Base-by-base conservation (phyloP, 2,113 vertebrate genomes). In the Lontra canadensis region DNA sequence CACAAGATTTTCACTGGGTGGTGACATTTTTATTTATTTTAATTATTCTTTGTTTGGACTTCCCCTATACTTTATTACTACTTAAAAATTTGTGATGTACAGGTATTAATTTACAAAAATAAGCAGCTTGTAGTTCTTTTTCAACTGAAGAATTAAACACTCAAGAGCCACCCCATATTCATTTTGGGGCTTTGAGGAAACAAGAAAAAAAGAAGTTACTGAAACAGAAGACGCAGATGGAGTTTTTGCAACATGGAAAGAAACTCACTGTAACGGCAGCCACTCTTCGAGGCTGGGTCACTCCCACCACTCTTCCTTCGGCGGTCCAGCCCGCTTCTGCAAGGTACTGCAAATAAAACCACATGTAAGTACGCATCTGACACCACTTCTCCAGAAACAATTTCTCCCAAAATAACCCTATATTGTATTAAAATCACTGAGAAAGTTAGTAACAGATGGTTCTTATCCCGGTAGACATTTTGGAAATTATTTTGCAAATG, bases 251-350 rank as follows among this genome's bases (percentile, higher is more conserved):
- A 52, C 5, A 88, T 39, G 79, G 0, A 1, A 61, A 93, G 95
- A 94, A 94, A 99, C 99, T 99, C 98, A 99, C 99, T 8, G 99
- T 99, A 97, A 99, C 99, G 55, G 99, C 99, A 87, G 99, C 99
- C 83, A 99, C 99, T 8, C 99, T 99, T 1, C 99, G 99, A 93
- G 99, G 99, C 98, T 99, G 99, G 0, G 99, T 99, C 98, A 99
- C 99, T 34, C 99, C 99, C 9, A 99, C 99, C 59, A 99, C 99
- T 98, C 99, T 99, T 80, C 99, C 99, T 96, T 99, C 99, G 0
- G 99, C 99, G 3, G 99, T 99, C 99, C 99, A 99, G 96, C 99
- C 99, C 83, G 99, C 99, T 98, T 99, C 99, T 97, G 99, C 99
- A 67, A 99, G 99, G 98, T 99, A 99, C 99, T 99, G 84, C 44